Conservation (phyloP, 2,888 invertebrate species). For the Anticlea derivata region DNA sequence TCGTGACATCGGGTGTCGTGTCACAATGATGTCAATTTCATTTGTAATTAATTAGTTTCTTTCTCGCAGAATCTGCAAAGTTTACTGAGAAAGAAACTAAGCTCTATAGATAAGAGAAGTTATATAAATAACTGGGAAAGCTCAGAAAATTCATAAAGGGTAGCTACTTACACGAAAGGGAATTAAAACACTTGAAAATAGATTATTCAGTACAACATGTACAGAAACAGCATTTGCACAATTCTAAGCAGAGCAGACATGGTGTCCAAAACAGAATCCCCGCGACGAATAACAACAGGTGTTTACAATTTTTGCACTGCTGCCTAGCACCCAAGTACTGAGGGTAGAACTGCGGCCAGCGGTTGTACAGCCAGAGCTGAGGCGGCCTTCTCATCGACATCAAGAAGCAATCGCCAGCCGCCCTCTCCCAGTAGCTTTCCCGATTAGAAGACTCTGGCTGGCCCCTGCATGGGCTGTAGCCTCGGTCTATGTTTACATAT, state of each 20-base stretch:
- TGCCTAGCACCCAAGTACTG: constrained; percentile 35
- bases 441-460: background rate
- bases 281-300: constrained; percentile 38
- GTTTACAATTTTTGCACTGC: constrained; percentile 40
- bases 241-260: constrained; percentile 48
- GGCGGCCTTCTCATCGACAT: constrained; percentile 49
- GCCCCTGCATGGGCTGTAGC: constrained; percentile 4
- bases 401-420: constrained; percentile 49
- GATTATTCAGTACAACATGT: constrained; percentile 43
- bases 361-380: constrained; percentile 43
- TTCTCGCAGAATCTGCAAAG: too few species aligned
- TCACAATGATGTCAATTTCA: too few species aligned
- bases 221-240: constrained; percentile 53
- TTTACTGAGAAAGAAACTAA: too few species aligned
- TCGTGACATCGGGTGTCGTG: too few species aligned
- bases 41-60: too few species aligned
- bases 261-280: constrained; percentile 54
- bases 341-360: constrained; percentile 46
- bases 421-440: constrained; percentile 29
- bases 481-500: background rate
- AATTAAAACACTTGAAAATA: background rate
- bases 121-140: too few species aligned
- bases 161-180: too few species aligned
- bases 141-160: too few species aligned
- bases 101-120: too few species aligned